Evolutionary conservation across 2,888 invertebrate genomes (phyloP).

Genomic region (Stratiomys singularior): DNA sequence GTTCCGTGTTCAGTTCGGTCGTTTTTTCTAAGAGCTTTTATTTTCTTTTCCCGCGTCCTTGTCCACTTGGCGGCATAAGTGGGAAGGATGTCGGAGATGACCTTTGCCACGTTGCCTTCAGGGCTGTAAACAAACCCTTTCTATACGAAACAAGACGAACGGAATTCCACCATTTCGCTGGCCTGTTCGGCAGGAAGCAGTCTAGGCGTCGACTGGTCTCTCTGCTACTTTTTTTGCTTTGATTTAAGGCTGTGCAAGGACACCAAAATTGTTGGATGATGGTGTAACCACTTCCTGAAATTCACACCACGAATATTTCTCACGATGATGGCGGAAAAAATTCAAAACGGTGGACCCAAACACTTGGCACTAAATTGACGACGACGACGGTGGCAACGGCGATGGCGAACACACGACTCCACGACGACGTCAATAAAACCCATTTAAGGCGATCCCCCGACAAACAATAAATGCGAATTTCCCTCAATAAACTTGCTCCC

Average conservation of each 20-base stretch:
- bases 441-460: constrained; percentile 51
- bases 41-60: constrained; percentile 36
- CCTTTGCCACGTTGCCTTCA: constrained; percentile 39
- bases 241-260: constrained; percentile 20
- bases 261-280: not conserved
- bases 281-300: constrained; percentile 20
- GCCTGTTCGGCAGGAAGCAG: constrained; percentile 11
- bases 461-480: constrained; percentile 52
- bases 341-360: constrained; percentile 10
- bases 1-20: constrained; percentile 7
- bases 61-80: constrained; percentile 25
- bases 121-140: constrained; percentile 46
- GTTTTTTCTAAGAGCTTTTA: constrained; percentile 10
- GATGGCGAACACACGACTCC: constrained; percentile 29
- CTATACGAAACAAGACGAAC: constrained; percentile 31
- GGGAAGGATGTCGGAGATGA: constrained; percentile 26
- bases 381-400: too few species aligned
- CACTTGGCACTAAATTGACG: constrained; percentile 46
- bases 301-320: constrained; percentile 2
- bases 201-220: constrained; percentile 39
- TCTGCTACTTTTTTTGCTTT: too few species aligned
- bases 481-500: constrained; percentile 48
- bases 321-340: constrained; percentile 34
- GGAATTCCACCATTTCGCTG: not conserved
- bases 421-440: constrained; percentile 51